Evolutionary conservation across 2,888 invertebrate genomes (phyloP).

Genomic region (Drosophila pullipes): DNA sequence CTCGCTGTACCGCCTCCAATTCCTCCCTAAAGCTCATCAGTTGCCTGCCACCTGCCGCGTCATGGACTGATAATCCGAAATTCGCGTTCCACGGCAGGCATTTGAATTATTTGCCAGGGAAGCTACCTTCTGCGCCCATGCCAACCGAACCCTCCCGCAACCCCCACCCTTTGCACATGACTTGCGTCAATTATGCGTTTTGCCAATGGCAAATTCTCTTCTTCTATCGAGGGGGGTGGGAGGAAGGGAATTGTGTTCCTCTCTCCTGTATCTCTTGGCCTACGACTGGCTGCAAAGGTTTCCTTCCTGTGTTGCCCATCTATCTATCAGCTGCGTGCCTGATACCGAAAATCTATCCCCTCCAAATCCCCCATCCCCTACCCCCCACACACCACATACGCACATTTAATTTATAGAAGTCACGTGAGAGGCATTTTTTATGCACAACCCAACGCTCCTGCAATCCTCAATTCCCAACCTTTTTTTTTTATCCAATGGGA

Average conservation of each 20-base stretch:
- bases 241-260: background rate
- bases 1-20: background rate
- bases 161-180: slow-evolving; percentile 50
- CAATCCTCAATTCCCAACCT: background rate
- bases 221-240: too few species aligned
- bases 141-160: background rate
- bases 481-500: background rate
- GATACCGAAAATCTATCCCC: slow-evolving; percentile 20
- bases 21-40: background rate
- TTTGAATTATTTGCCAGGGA: slow-evolving; percentile 38
- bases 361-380: background rate
- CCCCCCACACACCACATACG: slow-evolving; percentile 22
- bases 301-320: slow-evolving; percentile 33
- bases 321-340: slow-evolving; percentile 37
- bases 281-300: slow-evolving; percentile 26
- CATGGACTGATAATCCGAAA: slow-evolving; percentile 52
- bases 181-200: slow-evolving; percentile 68
- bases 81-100: slow-evolving; percentile 41
- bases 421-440: slow-evolving; percentile 76
- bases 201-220: slow-evolving; percentile 30
- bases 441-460: slow-evolving; percentile 24
- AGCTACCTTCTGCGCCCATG: background rate
- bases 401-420: slow-evolving; percentile 76
- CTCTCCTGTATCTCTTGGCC: slow-evolving; percentile 4
- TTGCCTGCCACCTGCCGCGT: slow-evolving; percentile 37